Conservation (phyloP, 1,140 invertebrate species). For the Caenorhabditis brenneri region DNA sequence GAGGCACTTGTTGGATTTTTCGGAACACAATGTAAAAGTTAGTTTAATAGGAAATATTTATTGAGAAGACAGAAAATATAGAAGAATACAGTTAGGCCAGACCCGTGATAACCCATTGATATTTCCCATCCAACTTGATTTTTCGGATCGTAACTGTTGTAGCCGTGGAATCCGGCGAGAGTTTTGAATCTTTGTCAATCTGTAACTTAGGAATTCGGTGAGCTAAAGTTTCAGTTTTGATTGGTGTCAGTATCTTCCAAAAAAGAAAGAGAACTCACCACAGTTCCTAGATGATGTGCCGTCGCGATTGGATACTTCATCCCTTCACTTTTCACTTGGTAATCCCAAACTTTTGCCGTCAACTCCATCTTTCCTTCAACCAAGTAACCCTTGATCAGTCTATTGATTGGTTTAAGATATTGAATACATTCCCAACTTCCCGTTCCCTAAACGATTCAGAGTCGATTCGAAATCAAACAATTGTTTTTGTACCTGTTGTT, state of each 20-base stretch:
- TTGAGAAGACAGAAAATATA: background rate
- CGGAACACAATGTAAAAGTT: slow-evolving; percentile 18
- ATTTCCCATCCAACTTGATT: background rate
- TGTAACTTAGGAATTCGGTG: too few species aligned
- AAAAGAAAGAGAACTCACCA: background rate
- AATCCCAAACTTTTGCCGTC: background rate
- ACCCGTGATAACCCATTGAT: background rate
- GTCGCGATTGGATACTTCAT: background rate
- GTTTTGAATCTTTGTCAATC: background rate
- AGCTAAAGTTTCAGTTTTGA: too few species aligned
- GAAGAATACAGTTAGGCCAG: background rate
- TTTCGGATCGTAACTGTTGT: background rate
- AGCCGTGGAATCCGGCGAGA: background rate
- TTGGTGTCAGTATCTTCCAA: background rate
- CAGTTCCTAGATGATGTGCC: background rate
- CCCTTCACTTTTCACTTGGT: background rate
- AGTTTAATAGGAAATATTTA: background rate
- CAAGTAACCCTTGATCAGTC: background rate
- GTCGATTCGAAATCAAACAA: background rate
- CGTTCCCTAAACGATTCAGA: background rate
- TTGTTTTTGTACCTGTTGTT: background rate
- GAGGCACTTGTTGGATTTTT: background rate
- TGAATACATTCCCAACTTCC: background rate
- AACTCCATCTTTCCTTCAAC: background rate
- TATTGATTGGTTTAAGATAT: background rate